phyloP scores from a whole-genome alignment of 2,113 vertebrate genomes.

The Nibea coibor region DNA sequence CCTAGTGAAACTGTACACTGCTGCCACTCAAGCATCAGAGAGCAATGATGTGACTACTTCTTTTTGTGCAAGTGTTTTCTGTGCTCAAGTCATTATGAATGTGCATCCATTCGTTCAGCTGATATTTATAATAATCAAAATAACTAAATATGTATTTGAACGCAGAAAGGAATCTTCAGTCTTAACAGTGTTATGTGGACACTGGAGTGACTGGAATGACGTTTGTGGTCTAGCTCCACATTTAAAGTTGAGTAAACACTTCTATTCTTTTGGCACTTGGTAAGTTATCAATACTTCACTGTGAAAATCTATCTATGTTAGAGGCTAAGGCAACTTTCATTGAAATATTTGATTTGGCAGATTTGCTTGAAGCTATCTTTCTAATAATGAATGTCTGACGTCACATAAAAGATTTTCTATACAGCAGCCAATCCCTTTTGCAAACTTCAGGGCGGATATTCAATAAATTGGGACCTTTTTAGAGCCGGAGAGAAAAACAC shows the following conservation, averaged over 20 bases:
- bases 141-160: not conserved
- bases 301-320: not conserved
- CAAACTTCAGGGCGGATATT: not conserved
- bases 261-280: not conserved
- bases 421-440: not conserved
- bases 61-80: not conserved
- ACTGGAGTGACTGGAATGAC: not conserved
- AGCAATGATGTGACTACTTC: not conserved
- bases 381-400: not conserved
- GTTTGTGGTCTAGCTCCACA: not conserved
- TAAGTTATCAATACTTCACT: not conserved
- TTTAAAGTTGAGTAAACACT: not conserved
- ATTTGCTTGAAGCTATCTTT: not conserved
- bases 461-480: not conserved
- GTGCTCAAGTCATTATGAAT: not conserved
- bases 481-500: not conserved
- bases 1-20: not conserved
- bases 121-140: not conserved
- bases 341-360: too few species aligned
- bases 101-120: not conserved
- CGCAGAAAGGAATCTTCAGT: not conserved
- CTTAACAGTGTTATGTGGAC: not conserved
- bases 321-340: not conserved
- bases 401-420: not conserved
- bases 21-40: constrained; percentile 30